Base-by-base conservation (phyloP, 2,888 invertebrate genomes). In the Drosophila algonquin region DNA sequence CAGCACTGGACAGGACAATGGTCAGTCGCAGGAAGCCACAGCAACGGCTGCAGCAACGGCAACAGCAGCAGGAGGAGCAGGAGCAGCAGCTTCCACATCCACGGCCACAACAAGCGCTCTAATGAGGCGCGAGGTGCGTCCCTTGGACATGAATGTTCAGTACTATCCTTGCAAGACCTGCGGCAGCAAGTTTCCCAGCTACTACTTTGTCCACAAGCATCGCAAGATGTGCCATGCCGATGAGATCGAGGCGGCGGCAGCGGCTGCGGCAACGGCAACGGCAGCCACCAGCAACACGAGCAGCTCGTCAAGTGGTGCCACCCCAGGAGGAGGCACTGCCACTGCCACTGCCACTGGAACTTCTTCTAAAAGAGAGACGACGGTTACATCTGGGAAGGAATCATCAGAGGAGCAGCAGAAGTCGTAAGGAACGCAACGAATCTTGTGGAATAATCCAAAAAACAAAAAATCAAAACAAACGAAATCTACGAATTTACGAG, bases 111-210 rank as follows among this genome's bases (percentile, higher is more conserved):
- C 56, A 16, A 24, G 45, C n/a, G 62, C 74, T 3, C 79, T 91
- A 73, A 79, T 91, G 57, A 92, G 93, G 53, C 92, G 94, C 8
- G 95, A 95, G 81, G 95, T 95, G 2, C 93, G 94, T 59, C 93
- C 95, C 5, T 90, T 95, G 56, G 96, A 96, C 83, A 94, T 97
- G 91, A 95, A 97, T 87, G 94, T 97, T 0, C 97, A 97, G 91
- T 98, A 97, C 93, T 98, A 97, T 92, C 97, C 98, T 0, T 98
- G 98, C 92, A 98, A 97, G 92, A 97, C 96, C 0, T 98, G 98
- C 92, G 97, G 98, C 21, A 96, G 95, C 83, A 97, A 97, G 91
- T 98, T 98, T 91, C 98, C 98, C 1, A 97, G 97, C 78, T 98
- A 98, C 91, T 98, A 98, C 93, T 98, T 98, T 93, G 97, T 97